Conservation (phyloP, 30 jellyfish, hydroid and myxozoan genomes). For the Turritopsis dohrnii region DNA sequence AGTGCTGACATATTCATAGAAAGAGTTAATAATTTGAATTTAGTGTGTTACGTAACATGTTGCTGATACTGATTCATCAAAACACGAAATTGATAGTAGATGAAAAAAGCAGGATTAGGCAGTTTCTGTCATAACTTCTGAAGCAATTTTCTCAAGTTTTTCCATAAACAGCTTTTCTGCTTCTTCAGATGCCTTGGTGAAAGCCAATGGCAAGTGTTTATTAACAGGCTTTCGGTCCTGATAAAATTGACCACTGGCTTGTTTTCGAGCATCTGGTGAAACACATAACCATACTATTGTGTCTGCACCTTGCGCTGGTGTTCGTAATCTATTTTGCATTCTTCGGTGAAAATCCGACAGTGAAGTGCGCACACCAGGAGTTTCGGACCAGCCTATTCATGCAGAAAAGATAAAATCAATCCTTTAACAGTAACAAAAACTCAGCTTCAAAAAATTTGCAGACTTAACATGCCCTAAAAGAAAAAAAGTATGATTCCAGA, state of each 20-base stretch:
- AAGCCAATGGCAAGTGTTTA: slow-evolving; percentile 56
- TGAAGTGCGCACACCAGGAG: slow-evolving; percentile 76
- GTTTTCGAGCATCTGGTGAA: slow-evolving; percentile 52
- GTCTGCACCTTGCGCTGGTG: slow-evolving; percentile 86
- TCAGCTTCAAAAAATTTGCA: neutral
- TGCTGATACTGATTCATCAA: no score
- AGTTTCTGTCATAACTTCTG: neutral
- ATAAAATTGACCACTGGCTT: slow-evolving; percentile 62
- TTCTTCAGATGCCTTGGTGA: slow-evolving; percentile 37
- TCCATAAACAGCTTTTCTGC: slow-evolving; percentile 42
- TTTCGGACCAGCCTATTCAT: slow-evolving; percentile 77
- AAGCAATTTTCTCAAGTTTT: slow-evolving; percentile 44
- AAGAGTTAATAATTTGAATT: no score
- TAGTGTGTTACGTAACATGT: no score
- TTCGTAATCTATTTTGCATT: slow-evolving; percentile 53
- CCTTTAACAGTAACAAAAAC: neutral
- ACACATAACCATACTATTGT: slow-evolving; percentile 68
- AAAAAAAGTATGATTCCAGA: no score
- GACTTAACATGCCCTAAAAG: neutral
- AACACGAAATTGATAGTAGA: no score
- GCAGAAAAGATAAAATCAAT: neutral
- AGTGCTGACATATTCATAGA: no score
- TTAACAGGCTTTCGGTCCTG: slow-evolving; percentile 58
- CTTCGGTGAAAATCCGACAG: slow-evolving; percentile 72
- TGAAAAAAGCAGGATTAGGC: no score